Evolutionary conservation across 2,797 vertebrate genomes (phyloP), one percentile per base, ranked within the genome.

Genomic region (Myotis findleyi): DNA sequence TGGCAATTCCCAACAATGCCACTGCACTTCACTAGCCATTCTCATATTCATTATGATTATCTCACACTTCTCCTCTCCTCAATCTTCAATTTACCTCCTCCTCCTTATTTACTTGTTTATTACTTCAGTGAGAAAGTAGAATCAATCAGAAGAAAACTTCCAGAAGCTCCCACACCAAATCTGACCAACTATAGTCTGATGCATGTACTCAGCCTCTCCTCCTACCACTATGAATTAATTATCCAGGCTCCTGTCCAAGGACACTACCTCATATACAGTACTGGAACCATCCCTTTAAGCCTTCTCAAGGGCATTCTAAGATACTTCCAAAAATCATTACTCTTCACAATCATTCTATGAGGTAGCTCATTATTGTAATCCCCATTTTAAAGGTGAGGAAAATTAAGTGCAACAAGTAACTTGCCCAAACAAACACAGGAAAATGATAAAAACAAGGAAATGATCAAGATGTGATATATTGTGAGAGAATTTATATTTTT

Each of bases 341-440:
- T 64, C 33, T 84, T 90, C 2, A 64, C 4, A 96, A 83, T 47
- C 33, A 92, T 3, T n/a, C 17, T 57, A 17, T 81, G 9, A 75
- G 33, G n/a, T 59, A 68, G 23, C 44, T 62, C 71, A 86, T 83
- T 80, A 89, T 55, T 86, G 96, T 47, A 93, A 94, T 84, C 30
- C 72, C 27, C 47, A 51, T 36, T 83, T 77, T 89, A 71, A 17
- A 80, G 17, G 9, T 69, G 25, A 87, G 72, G 62, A 91, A 94
- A 90, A 33, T 41, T 81, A 93, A 94, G 27, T 25, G 84, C 9
- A 88, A 80, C 68, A 95, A 87, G 12, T 71, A 91, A 76, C 25
- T 79, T 87, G 47, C 44, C 36, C 72, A 94, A 75, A 16, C 25
- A 72, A 25, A 90, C 3, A 86, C 6, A 64, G 57, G 6, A 68